A percentile compares a stretch with the other conserved stretches of the same genome.
Conservation (phyloP, 2,888 invertebrate genomes). For the Vanessa cardui region DNA sequence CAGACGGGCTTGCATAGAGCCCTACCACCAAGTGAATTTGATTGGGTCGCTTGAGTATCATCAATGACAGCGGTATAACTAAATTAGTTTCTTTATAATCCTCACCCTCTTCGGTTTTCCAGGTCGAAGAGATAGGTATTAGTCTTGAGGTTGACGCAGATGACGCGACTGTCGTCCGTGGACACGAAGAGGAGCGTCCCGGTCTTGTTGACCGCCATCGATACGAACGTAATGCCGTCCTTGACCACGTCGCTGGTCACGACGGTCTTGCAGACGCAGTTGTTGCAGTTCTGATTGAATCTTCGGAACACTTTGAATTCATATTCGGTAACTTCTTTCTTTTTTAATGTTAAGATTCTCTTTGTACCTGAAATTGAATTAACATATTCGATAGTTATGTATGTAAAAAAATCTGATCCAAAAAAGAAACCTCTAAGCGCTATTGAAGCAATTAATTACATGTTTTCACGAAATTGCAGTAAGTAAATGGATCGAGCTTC, state of each 20-base stretch:
- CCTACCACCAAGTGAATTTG: no score
- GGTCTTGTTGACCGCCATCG: constrained; percentile 68
- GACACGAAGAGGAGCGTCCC: constrained; percentile 71
- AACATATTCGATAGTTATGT: background rate
- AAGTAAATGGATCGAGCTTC: no score
- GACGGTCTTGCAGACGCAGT: constrained; percentile 54
- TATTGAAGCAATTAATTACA: no score
- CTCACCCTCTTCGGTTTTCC: constrained; percentile 76
- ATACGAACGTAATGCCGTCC: constrained; percentile 60
- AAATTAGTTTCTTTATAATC: constrained; percentile 19
- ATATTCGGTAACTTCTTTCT: constrained; percentile 64
- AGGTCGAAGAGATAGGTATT: constrained; percentile 63
- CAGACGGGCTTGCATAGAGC: no score
- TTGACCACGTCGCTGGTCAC: constrained; percentile 60
- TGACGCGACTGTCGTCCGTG: constrained; percentile 70
- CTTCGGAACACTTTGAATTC: constrained; percentile 52
- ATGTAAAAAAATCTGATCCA: no score
- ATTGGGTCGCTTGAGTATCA: no score
- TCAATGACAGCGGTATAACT: no score
- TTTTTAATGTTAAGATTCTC: constrained; percentile 68
- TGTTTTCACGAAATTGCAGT: no score
- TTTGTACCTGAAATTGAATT: constrained; percentile 58
- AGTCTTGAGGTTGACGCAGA: constrained; percentile 71
- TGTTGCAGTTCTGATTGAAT: constrained; percentile 51
- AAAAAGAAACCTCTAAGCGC: no score